phyloP scores from a whole-genome alignment of 2,113 vertebrate genomes.

The Ancistrus triradiatus region DNA sequence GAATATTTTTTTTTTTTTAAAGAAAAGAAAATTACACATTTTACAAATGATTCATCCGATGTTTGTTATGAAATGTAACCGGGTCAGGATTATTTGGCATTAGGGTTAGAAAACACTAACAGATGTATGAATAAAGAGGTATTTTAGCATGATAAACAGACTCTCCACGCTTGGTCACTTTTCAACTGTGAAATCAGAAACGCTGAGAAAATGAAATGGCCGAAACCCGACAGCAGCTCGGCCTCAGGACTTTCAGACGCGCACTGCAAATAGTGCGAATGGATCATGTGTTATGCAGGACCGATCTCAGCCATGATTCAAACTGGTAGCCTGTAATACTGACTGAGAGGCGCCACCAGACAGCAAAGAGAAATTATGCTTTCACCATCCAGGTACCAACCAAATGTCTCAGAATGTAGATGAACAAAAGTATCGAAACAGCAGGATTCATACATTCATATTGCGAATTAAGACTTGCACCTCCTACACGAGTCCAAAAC shows the following conservation, averaged over 20 bases:
- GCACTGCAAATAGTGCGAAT: background rate
- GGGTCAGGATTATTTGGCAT: conserved; percentile 34
- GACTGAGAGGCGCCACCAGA: too few species aligned
- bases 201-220: background rate
- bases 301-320: too few species aligned
- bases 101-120: conserved; percentile 56
- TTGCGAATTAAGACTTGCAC: background rate
- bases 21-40: conserved; percentile 37
- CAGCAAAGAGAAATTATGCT: too few species aligned
- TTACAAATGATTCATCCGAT: conserved; percentile 56
- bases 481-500: too few species aligned
- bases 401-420: too few species aligned
- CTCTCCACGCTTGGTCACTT: conserved; percentile 27
- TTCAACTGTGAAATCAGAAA: background rate
- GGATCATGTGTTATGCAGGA: too few species aligned
- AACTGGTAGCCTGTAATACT: too few species aligned
- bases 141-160: conserved; percentile 25
- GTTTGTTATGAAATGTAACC: conserved; percentile 42
- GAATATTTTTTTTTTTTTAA: too few species aligned
- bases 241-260: background rate
- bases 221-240: background rate
- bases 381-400: too few species aligned
- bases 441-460: conserved; percentile 71
- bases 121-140: conserved; percentile 46
- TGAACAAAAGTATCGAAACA: too few species aligned